phyloP scores from a whole-genome alignment of 1,140 invertebrate species.

The Dolichoris vasculosae region DNA sequence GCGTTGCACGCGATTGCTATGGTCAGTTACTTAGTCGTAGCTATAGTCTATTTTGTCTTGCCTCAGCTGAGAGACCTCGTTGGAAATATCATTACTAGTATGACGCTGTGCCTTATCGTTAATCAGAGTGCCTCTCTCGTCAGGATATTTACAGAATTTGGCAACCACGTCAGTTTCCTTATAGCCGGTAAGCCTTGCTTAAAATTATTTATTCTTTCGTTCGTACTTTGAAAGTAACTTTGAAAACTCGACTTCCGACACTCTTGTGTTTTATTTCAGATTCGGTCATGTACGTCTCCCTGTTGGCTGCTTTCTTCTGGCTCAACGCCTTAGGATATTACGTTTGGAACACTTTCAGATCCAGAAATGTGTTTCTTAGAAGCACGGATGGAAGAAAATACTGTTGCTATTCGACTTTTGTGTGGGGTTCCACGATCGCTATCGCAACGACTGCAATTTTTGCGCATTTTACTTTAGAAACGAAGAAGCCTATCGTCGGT shows the following conservation, averaged over 20 bases:
- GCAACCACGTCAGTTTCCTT: conserved; percentile 85
- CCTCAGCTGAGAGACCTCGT: conserved; percentile 87
- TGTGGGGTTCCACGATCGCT: conserved; percentile 82
- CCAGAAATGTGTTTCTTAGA: conserved; percentile 86
- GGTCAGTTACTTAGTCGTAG: conserved; percentile 81
- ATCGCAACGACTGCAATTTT: conserved; percentile 84
- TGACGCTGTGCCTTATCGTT: conserved; percentile 83
- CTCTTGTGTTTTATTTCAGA: conserved; percentile 75
- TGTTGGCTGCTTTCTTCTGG: conserved; percentile 88
- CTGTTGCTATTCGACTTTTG: conserved; percentile 88
- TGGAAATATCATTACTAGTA: conserved; percentile 88
- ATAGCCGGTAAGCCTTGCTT: conserved; percentile 85
- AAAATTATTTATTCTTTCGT: too few species aligned
- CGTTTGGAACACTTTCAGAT: conserved; percentile 90
- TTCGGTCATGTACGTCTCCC: conserved; percentile 82
- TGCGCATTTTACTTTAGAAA: conserved; percentile 87
- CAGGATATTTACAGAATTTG: conserved; percentile 85
- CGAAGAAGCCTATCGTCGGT: conserved; percentile 72
- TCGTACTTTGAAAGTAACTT: background rate
- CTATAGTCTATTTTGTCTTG: conserved; percentile 88
- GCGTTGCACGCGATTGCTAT: conserved; percentile 83
- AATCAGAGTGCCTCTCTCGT: conserved; percentile 86
- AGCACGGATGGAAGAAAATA: conserved; percentile 89
- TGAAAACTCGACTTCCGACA: background rate
- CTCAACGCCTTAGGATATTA: conserved; percentile 88